Conservation (phyloP, 2,797 vertebrate species). For the Danio choprae region DNA sequence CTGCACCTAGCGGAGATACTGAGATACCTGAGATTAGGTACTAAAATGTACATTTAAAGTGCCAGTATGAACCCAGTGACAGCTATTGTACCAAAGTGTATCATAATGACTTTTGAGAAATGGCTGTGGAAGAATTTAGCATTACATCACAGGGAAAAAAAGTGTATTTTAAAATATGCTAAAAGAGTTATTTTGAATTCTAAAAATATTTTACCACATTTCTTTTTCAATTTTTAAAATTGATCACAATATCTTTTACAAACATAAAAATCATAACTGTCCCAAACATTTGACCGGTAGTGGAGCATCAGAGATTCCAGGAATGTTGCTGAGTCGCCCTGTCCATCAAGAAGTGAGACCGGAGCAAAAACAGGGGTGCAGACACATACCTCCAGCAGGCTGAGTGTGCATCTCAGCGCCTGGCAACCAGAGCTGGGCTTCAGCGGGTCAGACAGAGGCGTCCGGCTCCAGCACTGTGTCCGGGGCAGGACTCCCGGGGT, state of each 20-base stretch:
- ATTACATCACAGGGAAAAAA: too few relatives aligned
- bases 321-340: slow-evolving; percentile 75
- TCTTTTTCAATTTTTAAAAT: too few relatives aligned
- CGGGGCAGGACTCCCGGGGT: slow-evolving; percentile 89
- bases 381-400: slow-evolving; percentile 79
- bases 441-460: slow-evolving; percentile 89
- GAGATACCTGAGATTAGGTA: background rate
- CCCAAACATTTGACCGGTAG: background rate
- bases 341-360: slow-evolving; percentile 71
- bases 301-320: slow-evolving; percentile 62
- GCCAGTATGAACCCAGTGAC: too few relatives aligned
- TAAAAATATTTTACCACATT: too few relatives aligned
- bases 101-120: too few relatives aligned
- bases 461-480: slow-evolving; percentile 89
- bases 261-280: background rate
- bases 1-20: background rate
- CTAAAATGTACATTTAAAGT: too few relatives aligned
- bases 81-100: too few relatives aligned
- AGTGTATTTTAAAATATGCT: too few relatives aligned
- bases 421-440: slow-evolving; percentile 90
- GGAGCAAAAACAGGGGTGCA: slow-evolving; percentile 69
- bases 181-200: too few relatives aligned
- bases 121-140: too few relatives aligned
- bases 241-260: too few relatives aligned
- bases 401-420: slow-evolving; percentile 93